Percentiles rank a stretch among this genome's conserved stretches.
Evolutionary conservation across 2,797 vertebrate genomes (phyloP).

Genomic region (Micrastur ruficollis): DNA sequence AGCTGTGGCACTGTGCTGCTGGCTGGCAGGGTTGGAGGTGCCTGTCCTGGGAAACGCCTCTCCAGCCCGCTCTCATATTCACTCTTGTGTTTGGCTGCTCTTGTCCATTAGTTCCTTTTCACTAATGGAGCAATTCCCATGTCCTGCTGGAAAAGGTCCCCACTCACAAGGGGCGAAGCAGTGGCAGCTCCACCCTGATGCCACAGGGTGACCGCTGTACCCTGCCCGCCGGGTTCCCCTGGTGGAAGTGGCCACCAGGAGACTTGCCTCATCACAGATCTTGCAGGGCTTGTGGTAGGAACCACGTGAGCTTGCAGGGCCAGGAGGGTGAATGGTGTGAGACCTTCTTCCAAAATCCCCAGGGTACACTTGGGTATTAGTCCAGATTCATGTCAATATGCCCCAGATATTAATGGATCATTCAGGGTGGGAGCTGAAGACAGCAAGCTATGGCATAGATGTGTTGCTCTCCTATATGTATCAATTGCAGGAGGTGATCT

Average conservation of each 20-base stretch:
- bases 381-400: neutral
- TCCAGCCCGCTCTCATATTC: neutral
- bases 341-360: neutral
- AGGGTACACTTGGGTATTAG: neutral
- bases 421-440: neutral
- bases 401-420: neutral
- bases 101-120: neutral
- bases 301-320: rapidly evolving
- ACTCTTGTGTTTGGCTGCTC: neutral
- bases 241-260: neutral
- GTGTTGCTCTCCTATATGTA: neutral
- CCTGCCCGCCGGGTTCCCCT: rapidly evolving
- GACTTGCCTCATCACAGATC: neutral
- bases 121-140: neutral
- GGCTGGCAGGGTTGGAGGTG: rapidly evolving
- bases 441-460: rapidly evolving
- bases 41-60: neutral
- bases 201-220: neutral
- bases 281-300: neutral
- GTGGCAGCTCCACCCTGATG: neutral
- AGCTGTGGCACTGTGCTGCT: neutral
- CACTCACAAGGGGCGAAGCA: rapidly evolving
- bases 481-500: neutral
- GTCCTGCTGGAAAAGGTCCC: neutral
- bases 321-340: neutral